These are phyloP conservation scores for Ictalurus punctatus DNA, from an alignment of 2,113 vertebrate genomes.

Conservation along the genomic window DNA sequence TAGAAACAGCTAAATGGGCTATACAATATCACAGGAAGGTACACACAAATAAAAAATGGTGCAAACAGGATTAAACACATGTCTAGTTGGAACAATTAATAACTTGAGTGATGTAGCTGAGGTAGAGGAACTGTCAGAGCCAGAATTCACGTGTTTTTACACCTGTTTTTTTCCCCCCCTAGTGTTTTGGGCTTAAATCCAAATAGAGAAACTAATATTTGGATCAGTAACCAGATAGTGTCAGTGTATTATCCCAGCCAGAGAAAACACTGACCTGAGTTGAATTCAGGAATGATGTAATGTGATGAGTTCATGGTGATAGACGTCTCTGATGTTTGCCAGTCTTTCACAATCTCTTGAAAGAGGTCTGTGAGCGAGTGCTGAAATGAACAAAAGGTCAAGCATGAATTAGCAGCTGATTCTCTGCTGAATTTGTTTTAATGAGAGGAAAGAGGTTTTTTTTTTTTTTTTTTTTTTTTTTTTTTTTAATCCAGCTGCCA, in stretches of 20 bases:
- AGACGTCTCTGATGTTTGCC: conserved; percentile 26
- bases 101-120: background rate
- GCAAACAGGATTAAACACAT: background rate
- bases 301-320: background rate
- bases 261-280: background rate
- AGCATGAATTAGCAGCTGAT: conserved; percentile 28
- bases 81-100: background rate
- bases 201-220: background rate
- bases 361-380: background rate
- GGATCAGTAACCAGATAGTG: background rate
- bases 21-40: background rate
- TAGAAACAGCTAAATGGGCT: background rate
- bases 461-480: background rate
- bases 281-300: conserved; percentile 7
- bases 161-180: too few species aligned
- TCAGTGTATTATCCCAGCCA: background rate
- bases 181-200: background rate
- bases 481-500: background rate
- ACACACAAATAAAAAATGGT: background rate
- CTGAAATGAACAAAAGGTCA: conserved; percentile 35
- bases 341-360: conserved; percentile 19
- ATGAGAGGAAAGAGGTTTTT: background rate
- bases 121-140: background rate
- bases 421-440: background rate
- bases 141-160: background rate